phyloP scores from a whole-genome alignment of 2,113 vertebrate genomes.

The Oncorhynchus tshawytscha region DNA sequence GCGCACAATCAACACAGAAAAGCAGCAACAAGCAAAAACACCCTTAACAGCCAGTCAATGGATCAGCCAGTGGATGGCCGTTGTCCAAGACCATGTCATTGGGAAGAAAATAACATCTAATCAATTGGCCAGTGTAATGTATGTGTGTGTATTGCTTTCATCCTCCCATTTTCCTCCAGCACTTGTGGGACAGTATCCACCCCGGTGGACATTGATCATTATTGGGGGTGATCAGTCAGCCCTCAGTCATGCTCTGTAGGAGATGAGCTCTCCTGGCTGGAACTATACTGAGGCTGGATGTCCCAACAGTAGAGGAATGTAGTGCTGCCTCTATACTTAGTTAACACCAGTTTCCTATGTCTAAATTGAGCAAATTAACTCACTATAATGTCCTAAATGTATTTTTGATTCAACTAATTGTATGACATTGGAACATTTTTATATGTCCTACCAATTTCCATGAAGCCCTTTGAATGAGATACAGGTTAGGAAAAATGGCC shows the following conservation, averaged over 20 bases:
- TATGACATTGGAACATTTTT: not conserved
- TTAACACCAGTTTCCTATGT: not conserved
- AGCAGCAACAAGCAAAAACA: not conserved
- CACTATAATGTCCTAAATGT: not conserved
- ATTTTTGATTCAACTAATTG: no score
- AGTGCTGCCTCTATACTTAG: not conserved
- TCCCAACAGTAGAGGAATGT: not conserved
- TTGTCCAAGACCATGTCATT: slow-evolving; percentile 35
- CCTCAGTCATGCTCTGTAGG: slow-evolving; percentile 55
- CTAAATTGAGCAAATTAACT: not conserved
- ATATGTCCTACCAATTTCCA: not conserved
- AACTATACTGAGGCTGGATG: not conserved
- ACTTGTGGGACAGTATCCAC: slow-evolving; percentile 80
- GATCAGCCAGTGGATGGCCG: not conserved
- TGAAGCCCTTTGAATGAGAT: not conserved
- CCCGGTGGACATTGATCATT: slow-evolving; percentile 85
- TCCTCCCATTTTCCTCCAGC: slow-evolving; percentile 79
- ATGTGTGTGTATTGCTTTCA: slow-evolving; percentile 84
- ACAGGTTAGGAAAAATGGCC: not conserved
- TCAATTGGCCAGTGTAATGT: slow-evolving; percentile 86
- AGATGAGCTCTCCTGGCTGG: not conserved
- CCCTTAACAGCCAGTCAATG: not conserved
- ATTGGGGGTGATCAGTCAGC: slow-evolving; percentile 76
- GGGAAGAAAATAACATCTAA: slow-evolving; percentile 84
- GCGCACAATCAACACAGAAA: not conserved